Percentiles rank a stretch among this genome's conserved stretches.
These are phyloP conservation scores for Melikaiella ostensackeni DNA, from an alignment of 2,888 invertebrate species.

Conservation along the genomic window DNA sequence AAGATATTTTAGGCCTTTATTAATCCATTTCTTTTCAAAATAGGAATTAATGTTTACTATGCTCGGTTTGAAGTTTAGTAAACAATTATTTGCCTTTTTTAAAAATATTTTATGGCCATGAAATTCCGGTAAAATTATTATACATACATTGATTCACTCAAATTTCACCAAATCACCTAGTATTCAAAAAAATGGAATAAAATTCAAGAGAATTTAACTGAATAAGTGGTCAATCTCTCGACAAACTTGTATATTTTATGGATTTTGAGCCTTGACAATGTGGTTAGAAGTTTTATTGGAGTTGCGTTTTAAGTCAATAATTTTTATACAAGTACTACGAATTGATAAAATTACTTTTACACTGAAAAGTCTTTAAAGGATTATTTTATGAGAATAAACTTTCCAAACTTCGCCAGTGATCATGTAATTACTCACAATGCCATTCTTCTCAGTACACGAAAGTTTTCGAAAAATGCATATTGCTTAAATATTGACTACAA, in stretches of 20 bases:
- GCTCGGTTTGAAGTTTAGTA: too few relatives aligned
- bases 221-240: background rate
- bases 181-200: too few relatives aligned
- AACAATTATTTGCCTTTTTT: too few relatives aligned
- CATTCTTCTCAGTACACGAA: conserved; percentile 15
- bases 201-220: too few relatives aligned
- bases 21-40: too few relatives aligned
- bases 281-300: background rate
- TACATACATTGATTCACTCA: too few relatives aligned
- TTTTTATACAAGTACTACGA: background rate
- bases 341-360: background rate
- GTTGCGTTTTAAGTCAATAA: background rate
- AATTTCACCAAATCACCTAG: too few relatives aligned
- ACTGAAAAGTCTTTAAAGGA: background rate
- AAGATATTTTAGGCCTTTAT: too few relatives aligned
- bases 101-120: too few relatives aligned
- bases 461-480: background rate
- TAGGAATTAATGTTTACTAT: too few relatives aligned
- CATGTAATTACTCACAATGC: conserved; percentile 3
- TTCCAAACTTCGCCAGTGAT: background rate
- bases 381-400: background rate
- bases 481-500: background rate
- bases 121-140: too few relatives aligned
- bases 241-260: background rate
- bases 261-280: background rate